Evolutionary conservation across 1,140 invertebrate species (phyloP), one percentile per base, ranked within the genome.

Genomic region (Diploscapter pachys): DNA sequence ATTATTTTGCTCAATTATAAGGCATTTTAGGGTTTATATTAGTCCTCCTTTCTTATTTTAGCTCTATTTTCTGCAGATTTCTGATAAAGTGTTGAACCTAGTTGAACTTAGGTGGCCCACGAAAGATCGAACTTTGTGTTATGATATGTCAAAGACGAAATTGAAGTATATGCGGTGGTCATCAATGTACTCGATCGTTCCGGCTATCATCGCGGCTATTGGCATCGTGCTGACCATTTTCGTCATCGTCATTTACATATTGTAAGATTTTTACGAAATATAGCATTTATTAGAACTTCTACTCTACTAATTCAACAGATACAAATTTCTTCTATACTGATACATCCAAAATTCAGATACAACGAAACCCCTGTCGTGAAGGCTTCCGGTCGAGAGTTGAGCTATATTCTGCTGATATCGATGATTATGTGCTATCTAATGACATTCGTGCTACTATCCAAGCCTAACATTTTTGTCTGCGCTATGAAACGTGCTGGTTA

Each of bases 361-460:
- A 90, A 92, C 71, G 89, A 91, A 78, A 94, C 92, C 0, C 92
- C 92, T 4, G 89, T 94, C 0, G 88, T 93, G 2, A 90, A 92
- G 82, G 92, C 93, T 1, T 92, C 92, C 0, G 92, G 92, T 2
- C 86, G 93, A 66, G 93, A 94, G 82, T 87, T 94, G 0, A 92
- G 91, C 81, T 92, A 92, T 82, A 90, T 92, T 54, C 89, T 93
- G 13, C 86, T 93, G 3, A 80, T 87, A 52, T 90, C 90, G 54
- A 88, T 90, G 72, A 83, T 90, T 13, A 83, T 88, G 6, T 90
- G 89, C 79, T 91, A 90, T 79, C 83, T 86, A 6, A 90, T 90
- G 87, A 89, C 89, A 59, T 90, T 91, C 80, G 83, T 90, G 6
- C 89, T 90, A 64, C 82, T 91, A 49, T 87, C 90, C 59, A 87